Base-by-base conservation (phyloP, 2,888 invertebrate genomes). In the Rhimphoctona megacephalus region DNA sequence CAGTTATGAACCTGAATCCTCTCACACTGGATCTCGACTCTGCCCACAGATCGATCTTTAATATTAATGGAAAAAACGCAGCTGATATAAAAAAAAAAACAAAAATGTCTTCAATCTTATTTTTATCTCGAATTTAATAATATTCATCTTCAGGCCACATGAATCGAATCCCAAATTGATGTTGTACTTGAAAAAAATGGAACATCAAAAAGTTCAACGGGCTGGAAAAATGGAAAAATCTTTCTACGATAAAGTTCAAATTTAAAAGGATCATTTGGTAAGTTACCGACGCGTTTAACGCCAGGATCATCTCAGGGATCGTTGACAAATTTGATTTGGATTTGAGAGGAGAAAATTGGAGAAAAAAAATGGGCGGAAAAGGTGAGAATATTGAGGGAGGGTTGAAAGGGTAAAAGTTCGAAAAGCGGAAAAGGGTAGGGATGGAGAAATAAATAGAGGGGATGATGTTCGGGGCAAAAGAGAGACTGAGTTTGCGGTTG, bases 401-500 rank as follows among this genome's bases (percentile, higher is more conserved):
- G 22, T 67, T 11, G 39, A 67, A 57, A 76, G n/a, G 80, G 73
- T 69, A 73, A 70, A 52, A 66, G 49, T 22, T 22, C 11, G 46
- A 66, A 54, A 52, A 33, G 7, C 52, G 49, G 19, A 14, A n/a
- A 49, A 22, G 43, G 36, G 39, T 22, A 54, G 36, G 54, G 54
- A 57, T 22, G 39, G 36, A 66, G 39, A 66, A 33, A 9, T 49
- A 77, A n/a, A 49, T 33, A 39, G 52, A 73, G n/a, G 66, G 33
- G 57, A 11, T 39, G 67, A 69, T 69, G 43, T 52, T 14, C 39
- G 67, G 67, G n/a, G 14, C n/a, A 30, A n/a, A 30, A n/a, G 14
- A 43, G 76, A 52, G 69, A 69, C 19, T 61, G 69, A 66, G 77
- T 72, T 80, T 81, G 81, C 57, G 81, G 85, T 72, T 30, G 61